Conservation (phyloP, 2,797 vertebrate species). For the Falco columbarius region DNA sequence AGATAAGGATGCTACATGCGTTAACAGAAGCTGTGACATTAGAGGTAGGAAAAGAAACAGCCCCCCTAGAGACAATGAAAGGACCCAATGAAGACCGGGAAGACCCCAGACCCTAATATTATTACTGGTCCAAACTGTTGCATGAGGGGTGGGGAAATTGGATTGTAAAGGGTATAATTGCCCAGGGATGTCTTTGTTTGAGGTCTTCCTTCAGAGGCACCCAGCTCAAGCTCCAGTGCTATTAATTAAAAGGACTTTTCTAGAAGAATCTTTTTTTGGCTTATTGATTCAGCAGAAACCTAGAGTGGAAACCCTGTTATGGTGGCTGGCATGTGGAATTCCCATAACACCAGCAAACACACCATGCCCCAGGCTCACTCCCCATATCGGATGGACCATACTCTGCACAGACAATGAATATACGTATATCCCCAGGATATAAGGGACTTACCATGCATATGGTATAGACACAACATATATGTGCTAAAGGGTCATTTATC, state of each 20-base stretch:
- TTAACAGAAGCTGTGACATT: not conserved
- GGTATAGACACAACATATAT: not conserved
- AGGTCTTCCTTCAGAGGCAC: not conserved
- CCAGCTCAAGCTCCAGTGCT: not conserved
- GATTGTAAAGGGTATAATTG: no score
- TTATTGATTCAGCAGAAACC: not conserved
- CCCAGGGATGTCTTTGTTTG: no score
- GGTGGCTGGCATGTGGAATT: not conserved
- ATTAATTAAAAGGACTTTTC: not conserved
- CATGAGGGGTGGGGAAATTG: no score
- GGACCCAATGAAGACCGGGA: not conserved
- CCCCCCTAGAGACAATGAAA: not conserved
- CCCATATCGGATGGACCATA: not conserved
- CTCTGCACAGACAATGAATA: not conserved
- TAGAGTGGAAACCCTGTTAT: not conserved
- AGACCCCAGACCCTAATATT: not conserved
- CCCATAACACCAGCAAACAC: not conserved
- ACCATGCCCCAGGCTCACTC: not conserved
- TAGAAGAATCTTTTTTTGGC: not conserved
- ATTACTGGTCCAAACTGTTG: no score
- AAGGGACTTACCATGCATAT: rapidly evolving
- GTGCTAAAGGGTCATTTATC: not conserved
- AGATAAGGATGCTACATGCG: not conserved
- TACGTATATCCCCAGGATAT: not conserved
- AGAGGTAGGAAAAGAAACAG: not conserved